These are phyloP conservation scores for Trididemnum nubilum DNA, from an alignment of 23 tunicate species.

Conservation along the genomic window DNA sequence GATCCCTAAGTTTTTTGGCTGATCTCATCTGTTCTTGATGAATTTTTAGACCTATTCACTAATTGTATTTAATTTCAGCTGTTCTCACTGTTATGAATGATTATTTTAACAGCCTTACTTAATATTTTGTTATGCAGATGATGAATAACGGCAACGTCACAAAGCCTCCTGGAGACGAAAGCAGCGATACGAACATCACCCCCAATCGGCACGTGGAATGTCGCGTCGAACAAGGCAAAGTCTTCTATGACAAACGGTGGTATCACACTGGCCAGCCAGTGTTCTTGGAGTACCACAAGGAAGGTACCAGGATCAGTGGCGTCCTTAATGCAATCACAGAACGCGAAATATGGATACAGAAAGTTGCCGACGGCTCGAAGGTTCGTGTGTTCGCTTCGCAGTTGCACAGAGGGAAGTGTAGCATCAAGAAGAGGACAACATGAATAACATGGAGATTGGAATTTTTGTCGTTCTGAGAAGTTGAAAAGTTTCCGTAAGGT, in stretches of 20 bases:
- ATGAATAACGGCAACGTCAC: constrained; percentile 69
- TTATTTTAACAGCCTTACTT: too few species aligned
- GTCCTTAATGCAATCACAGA: constrained; percentile 65
- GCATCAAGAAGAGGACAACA: constrained; percentile 63
- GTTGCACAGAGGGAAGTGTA: constrained; percentile 72
- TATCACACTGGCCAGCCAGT: constrained; percentile 86
- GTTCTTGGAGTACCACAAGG: constrained; percentile 55
- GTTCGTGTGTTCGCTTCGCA: constrained; percentile 70
- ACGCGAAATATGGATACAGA: constrained; percentile 70
- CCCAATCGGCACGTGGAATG: constrained; percentile 59
- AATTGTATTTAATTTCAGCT: too few species aligned
- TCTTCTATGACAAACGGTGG: constrained; percentile 82
- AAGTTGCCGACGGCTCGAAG: constrained; percentile 47
- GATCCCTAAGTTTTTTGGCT: too few species aligned
- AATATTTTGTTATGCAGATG: too few species aligned
- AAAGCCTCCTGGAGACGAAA: constrained; percentile 6
- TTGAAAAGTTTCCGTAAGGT: too few species aligned
- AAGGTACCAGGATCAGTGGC: constrained; percentile 57
- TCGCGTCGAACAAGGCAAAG: constrained; percentile 67
- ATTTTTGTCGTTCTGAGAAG: too few species aligned
- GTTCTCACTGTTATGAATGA: too few species aligned
- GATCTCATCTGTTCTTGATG: too few species aligned
- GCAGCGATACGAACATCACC: neutral
- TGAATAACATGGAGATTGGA: too few species aligned
- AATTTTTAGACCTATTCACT: too few species aligned